Conservation (phyloP, 2,888 invertebrate species). For the Tuberolachnus salignus region DNA sequence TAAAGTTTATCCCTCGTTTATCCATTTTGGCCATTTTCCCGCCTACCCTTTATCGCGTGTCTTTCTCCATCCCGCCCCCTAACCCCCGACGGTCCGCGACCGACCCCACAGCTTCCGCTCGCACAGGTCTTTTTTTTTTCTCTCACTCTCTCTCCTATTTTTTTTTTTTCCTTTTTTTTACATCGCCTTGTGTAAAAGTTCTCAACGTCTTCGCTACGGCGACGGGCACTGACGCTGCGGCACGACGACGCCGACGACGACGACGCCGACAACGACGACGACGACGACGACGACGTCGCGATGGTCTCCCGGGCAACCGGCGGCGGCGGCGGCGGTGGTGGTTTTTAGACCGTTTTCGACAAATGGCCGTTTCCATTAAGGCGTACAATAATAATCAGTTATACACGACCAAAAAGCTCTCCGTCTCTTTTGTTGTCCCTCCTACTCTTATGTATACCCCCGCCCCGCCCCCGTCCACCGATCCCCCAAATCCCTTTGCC, state of each 20-base stretch:
- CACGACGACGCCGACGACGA: slow-evolving; percentile 10
- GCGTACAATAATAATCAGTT: slow-evolving; percentile 55
- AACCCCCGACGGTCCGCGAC: neutral
- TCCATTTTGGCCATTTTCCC: slow-evolving; percentile 51
- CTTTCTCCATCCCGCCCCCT: neutral
- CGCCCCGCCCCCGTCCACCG: neutral
- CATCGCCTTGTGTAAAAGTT: slow-evolving; percentile 52
- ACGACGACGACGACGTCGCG: too few relatives aligned
- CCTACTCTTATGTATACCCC: neutral
- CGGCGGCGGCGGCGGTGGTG: too few relatives aligned
- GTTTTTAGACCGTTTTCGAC: slow-evolving; percentile 54
- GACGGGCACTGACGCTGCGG: neutral
- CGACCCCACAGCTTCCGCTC: slow-evolving; percentile 2
- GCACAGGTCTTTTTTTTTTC: slow-evolving; percentile 41
- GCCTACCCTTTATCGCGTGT: slow-evolving; percentile 20
- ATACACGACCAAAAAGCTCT: slow-evolving; percentile 55
- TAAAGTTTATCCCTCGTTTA: slow-evolving; percentile 55
- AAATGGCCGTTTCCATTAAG: slow-evolving; percentile 57
- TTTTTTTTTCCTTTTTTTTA: too few relatives aligned
- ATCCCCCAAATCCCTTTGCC: neutral
- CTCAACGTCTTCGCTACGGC: slow-evolving; percentile 41
- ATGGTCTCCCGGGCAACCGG: slow-evolving; percentile 50
- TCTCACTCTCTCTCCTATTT: too few relatives aligned
- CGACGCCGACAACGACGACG: too few relatives aligned
- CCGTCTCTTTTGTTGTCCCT: slow-evolving; percentile 51